phyloP scores from a whole-genome alignment of 1,140 invertebrate genomes.

The Phortica variegata region DNA sequence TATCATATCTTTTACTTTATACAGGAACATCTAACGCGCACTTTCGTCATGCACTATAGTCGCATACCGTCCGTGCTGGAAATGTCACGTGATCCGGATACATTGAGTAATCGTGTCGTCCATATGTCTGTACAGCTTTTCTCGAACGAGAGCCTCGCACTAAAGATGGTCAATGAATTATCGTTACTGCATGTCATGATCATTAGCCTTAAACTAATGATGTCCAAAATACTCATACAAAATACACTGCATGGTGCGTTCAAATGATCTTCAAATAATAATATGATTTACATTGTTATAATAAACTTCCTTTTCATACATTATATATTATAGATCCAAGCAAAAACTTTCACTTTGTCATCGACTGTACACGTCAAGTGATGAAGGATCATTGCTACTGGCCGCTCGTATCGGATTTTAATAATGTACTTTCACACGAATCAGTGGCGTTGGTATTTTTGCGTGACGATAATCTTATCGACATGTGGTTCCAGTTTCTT shows the following conservation, averaged over 20 bases:
- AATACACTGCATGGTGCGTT: slow-evolving; percentile 79
- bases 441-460: slow-evolving; percentile 89
- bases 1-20: slow-evolving; percentile 20
- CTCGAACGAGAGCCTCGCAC: slow-evolving; percentile 87
- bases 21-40: slow-evolving; percentile 85
- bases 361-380: slow-evolving; percentile 85
- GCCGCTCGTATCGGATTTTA: slow-evolving; percentile 95
- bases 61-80: slow-evolving; percentile 90
- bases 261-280: neutral
- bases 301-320: slow-evolving; percentile 27
- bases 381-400: slow-evolving; percentile 99
- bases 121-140: slow-evolving; percentile 96
- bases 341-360: slow-evolving; percentile 86
- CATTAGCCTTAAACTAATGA: slow-evolving; percentile 89
- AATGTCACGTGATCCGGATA: slow-evolving; percentile 81
- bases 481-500: slow-evolving; percentile 94
- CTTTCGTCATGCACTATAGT: slow-evolving; percentile 95
- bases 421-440: slow-evolving; percentile 93
- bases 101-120: slow-evolving; percentile 90
- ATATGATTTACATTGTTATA: neutral
- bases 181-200: slow-evolving; percentile 93
- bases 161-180: slow-evolving; percentile 86
- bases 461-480: slow-evolving; percentile 78
- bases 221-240: slow-evolving; percentile 84
- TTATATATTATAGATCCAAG: slow-evolving; percentile 65